phyloP scores from a whole-genome alignment of 1,140 invertebrate genomes.

The Cherax destructor region DNA sequence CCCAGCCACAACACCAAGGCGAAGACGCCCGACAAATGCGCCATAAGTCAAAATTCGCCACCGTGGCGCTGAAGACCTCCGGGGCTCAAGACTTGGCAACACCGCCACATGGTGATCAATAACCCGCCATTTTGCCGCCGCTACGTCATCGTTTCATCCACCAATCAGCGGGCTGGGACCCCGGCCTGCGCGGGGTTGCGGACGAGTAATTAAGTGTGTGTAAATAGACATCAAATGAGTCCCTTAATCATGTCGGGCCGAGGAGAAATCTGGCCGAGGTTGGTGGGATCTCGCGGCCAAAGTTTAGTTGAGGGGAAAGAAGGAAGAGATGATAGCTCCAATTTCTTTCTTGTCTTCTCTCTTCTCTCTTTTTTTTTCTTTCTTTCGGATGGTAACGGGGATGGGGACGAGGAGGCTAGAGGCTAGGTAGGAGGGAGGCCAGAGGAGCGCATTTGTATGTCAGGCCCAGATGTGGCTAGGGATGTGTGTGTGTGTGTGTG shows the following conservation, averaged over 20 bases:
- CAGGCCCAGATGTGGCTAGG: not conserved
- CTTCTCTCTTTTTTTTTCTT: not conserved
- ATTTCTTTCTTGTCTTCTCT: slow-evolving; percentile 41
- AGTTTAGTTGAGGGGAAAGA: slow-evolving; percentile 32
- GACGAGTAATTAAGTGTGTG: slow-evolving; percentile 71
- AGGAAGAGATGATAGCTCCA: slow-evolving; percentile 40
- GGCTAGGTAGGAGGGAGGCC: not conserved
- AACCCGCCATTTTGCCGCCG: slow-evolving; percentile 69
- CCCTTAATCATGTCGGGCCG: slow-evolving; percentile 68
- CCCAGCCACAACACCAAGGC: not conserved
- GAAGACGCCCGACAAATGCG: not conserved
- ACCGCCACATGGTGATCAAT: slow-evolving; percentile 69
- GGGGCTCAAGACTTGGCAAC: slow-evolving; percentile 38
- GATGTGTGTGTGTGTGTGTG: no score
- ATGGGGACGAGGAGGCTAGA: not conserved
- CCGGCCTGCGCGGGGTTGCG: slow-evolving; percentile 60
- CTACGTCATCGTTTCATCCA: slow-evolving; percentile 69
- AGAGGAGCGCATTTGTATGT: not conserved
- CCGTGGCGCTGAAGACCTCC: not conserved
- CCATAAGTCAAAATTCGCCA: not conserved
- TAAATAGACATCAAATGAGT: slow-evolving; percentile 72
- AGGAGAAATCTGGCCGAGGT: slow-evolving; percentile 57
- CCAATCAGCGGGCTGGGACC: slow-evolving; percentile 54
- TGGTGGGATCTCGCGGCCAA: slow-evolving; percentile 10
- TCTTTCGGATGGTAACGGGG: slow-evolving; percentile 32